These are phyloP conservation scores for Petrocephalus schoutedeni DNA, from an alignment of 2,797 vertebrate species.

Conservation along the genomic window DNA sequence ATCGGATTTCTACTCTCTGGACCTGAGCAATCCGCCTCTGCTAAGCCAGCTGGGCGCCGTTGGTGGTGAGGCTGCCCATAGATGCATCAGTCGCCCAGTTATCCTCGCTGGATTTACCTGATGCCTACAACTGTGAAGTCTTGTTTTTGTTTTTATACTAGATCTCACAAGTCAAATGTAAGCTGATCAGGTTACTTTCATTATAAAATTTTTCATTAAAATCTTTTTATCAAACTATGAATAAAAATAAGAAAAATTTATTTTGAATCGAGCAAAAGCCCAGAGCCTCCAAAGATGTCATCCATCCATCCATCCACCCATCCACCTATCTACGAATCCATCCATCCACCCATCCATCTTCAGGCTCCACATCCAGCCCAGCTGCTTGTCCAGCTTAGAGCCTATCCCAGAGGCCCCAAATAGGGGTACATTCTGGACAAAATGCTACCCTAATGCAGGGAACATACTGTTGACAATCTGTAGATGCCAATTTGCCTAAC, in stretches of 20 bases:
- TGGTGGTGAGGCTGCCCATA: not conserved
- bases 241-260: not conserved
- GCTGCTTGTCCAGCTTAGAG: not conserved
- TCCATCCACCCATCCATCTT: not conserved
- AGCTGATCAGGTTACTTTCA: not conserved
- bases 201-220: not conserved
- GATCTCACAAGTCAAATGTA: not conserved
- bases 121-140: not conserved
- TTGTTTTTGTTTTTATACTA: not conserved
- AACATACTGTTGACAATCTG: not conserved
- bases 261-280: not conserved
- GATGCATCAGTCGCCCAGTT: not conserved
- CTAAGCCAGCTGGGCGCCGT: not conserved
- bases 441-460: not conserved
- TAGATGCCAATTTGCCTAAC: not conserved
- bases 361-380: not conserved
- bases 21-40: not conserved
- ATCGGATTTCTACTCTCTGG: not conserved
- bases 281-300: not conserved
- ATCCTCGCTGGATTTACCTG: not conserved
- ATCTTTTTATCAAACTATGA: not conserved
- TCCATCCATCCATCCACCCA: not conserved
- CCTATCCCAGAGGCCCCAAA: not conserved
- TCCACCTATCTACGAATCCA: not conserved
- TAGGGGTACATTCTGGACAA: not conserved